Base-by-base conservation (phyloP, 2,888 invertebrate species). In the Flexamia atlantica region DNA sequence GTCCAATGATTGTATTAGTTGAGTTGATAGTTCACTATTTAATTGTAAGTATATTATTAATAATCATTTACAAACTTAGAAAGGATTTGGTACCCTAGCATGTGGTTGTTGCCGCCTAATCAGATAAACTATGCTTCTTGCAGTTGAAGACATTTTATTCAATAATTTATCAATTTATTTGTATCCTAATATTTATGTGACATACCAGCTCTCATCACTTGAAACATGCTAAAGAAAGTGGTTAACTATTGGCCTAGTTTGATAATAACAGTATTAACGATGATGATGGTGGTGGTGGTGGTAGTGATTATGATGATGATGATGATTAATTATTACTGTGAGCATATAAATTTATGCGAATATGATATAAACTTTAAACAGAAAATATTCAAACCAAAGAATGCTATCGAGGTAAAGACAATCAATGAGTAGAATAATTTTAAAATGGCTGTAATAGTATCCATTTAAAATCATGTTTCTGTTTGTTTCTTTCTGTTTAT, bases 31-130 rank as follows among this genome's bases (percentile, higher is more conserved):
- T 72, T 72, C 30, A 72, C 12, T 74, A 74, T 12, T 74, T 20
- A 74, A 74, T 74, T 74, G 23, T 28, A 74, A 74, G 12, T 74
- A 50, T 23, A 42, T 30, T n/a, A 25, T 74, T 74, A 74, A 40
- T 74, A 42, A 74, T 74, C 40, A 74, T 40, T 72, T 32, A 17
- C 14, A 14, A 46, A 46, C 46, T 46, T 46, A 14, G 46, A 46
- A 14, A 17, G 17, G 17, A 17, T 46, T 46, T 46, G 46, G 17
- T 46, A 40, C 28, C 40, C 23, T 40, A 74, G 74, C 46, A 46
- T 46, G 50, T 74, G 50, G 25, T 32, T 74, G 20, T 0, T n/a
- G n/a, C 40, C 25, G 74, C 25, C 28, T 23, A 74, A 36, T 28
- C 1, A 72, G 72, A 32, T 42, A 9, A 42, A 42, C 40, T 42